Percentiles rank a stretch among this genome's conserved stretches.
These are phyloP conservation scores for Gopherus evgoodei DNA, from an alignment of 2,113 vertebrate genomes.

Conservation along the genomic window DNA sequence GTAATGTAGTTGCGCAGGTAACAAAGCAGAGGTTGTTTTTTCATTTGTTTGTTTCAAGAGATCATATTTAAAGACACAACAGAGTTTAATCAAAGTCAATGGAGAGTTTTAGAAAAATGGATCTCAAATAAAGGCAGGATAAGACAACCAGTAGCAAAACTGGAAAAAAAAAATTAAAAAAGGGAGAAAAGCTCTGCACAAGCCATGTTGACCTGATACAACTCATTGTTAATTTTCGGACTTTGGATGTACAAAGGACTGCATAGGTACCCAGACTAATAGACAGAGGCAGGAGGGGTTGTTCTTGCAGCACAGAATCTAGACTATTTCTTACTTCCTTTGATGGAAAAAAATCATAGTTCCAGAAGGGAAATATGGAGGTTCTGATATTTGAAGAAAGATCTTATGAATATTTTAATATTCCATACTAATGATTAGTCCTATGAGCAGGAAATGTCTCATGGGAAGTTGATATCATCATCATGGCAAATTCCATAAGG, in stretches of 20 bases:
- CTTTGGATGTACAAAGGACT: not conserved
- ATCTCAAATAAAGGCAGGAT: not conserved
- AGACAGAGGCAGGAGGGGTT: not conserved
- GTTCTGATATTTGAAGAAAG: constrained; percentile 62
- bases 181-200: not conserved
- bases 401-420: constrained; percentile 52
- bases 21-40: not conserved
- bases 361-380: not conserved
- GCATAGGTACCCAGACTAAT: not conserved
- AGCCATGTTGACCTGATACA: not conserved
- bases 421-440: constrained; percentile 42
- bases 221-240: not conserved
- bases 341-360: constrained; percentile 38
- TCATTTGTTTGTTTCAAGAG: not conserved
- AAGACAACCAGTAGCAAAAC: not conserved
- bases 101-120: not conserved
- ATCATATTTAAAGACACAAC: not conserved
- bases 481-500: too few relatives aligned
- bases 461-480: not conserved
- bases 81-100: not conserved
- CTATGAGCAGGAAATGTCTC: constrained; percentile 43
- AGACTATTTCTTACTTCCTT: constrained; percentile 58
- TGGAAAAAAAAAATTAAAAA: not conserved
- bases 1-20: not conserved
- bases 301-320: constrained; percentile 38